Evolutionary conservation across 2,113 vertebrate species (phyloP).

Genomic region (Siphamia tubifer): DNA sequence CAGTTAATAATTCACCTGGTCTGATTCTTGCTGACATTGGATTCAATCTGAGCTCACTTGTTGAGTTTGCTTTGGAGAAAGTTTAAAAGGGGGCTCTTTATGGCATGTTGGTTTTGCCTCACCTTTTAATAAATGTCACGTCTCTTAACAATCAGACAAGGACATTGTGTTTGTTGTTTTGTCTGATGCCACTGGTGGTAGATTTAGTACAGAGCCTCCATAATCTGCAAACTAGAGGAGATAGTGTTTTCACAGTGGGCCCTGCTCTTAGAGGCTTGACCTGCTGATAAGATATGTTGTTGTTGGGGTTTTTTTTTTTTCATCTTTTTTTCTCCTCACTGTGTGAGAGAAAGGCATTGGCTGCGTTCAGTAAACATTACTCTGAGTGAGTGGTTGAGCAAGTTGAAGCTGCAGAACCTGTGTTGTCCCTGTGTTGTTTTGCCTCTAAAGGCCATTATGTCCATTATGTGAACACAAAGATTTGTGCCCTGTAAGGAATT

Average conservation of each 20-base stretch:
- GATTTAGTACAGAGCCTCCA: conserved; percentile 2
- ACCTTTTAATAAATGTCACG: conserved; percentile 9
- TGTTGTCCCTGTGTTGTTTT: conserved; percentile 34
- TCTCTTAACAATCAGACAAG: background rate
- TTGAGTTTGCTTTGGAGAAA: background rate
- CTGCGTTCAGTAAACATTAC: conserved; percentile 36
- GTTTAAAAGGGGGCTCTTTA: background rate
- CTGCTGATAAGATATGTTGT: conserved; percentile 45
- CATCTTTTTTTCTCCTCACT: too few relatives aligned
- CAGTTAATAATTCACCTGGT: conserved; percentile 59
- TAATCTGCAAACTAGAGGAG: conserved; percentile 7
- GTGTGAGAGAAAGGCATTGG: conserved; percentile 31
- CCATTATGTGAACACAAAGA: conserved; percentile 69
- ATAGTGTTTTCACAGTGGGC: conserved; percentile 42
- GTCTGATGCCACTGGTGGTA: background rate
- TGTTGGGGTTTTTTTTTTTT: conserved; percentile 5
- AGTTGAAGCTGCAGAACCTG: conserved; percentile 44
- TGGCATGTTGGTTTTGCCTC: background rate
- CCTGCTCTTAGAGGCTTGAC: conserved; percentile 15
- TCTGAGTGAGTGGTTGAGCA: conserved; percentile 38
- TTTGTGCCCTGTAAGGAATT: conserved; percentile 58
- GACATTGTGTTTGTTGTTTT: background rate
- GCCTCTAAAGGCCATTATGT: conserved; percentile 38
- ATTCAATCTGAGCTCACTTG: conserved; percentile 10
- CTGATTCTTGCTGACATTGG: conserved; percentile 37